Conservation (phyloP, 2,888 invertebrate genomes). For the Pheosia tremula region DNA sequence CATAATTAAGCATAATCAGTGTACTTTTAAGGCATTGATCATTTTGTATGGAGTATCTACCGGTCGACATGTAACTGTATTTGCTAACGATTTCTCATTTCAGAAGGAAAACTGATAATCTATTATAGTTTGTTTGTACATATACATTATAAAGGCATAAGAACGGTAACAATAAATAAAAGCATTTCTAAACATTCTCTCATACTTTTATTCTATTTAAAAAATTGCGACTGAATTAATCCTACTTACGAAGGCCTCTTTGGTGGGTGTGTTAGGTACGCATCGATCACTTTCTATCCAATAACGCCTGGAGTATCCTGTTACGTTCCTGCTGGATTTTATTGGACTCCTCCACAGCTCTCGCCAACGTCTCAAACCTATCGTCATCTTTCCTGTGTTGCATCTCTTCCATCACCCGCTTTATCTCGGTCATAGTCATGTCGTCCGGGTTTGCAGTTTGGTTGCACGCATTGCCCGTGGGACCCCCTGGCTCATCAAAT, state of each 20-base stretch:
- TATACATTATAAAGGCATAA: conserved; percentile 82
- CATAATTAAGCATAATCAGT: conserved; percentile 77
- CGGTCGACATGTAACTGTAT: conserved; percentile 65
- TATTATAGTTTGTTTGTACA: conserved; percentile 84
- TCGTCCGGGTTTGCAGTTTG: conserved; percentile 43
- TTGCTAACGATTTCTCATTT: conserved; percentile 78
- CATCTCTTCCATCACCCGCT: conserved; percentile 51
- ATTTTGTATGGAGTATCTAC: conserved; percentile 62
- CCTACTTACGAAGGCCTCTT: conserved; percentile 1
- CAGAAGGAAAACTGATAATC: conserved; percentile 78
- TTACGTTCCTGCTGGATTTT: conserved; percentile 73
- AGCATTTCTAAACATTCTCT: conserved; percentile 77
- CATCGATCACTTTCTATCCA: conserved; percentile 50
- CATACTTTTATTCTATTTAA: conserved; percentile 37
- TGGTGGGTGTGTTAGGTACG: background rate
- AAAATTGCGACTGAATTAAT: background rate
- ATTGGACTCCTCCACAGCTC: conserved; percentile 69
- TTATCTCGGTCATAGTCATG: conserved; percentile 55
- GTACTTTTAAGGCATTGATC: conserved; percentile 70
- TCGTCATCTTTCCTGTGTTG: conserved; percentile 52
- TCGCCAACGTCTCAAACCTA: conserved; percentile 66
- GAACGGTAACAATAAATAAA: conserved; percentile 81
- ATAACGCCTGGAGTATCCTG: conserved; percentile 64
- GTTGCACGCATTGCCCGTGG: conserved; percentile 17
- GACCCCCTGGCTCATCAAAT: conserved; percentile 48